These are phyloP conservation scores for Poeciliopsis turrubarensis DNA, from an alignment of 2,113 vertebrate species.

Conservation along the genomic window DNA sequence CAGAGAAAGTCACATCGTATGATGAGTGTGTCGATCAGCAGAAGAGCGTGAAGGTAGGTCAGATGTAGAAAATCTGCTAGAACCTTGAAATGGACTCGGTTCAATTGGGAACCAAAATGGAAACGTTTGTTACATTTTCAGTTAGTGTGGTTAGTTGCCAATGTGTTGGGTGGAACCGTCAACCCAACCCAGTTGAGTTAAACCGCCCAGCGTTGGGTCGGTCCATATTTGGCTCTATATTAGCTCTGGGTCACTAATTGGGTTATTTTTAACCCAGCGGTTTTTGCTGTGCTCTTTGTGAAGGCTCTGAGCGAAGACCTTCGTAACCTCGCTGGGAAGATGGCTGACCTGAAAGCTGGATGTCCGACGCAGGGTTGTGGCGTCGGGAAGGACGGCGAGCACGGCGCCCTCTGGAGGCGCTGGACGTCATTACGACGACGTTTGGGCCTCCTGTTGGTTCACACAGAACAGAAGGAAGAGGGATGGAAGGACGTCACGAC, in stretches of 20 bases:
- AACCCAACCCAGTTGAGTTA: too few relatives aligned
- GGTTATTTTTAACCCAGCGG: too few relatives aligned
- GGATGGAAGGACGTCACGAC: constrained; percentile 87
- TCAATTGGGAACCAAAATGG: too few relatives aligned
- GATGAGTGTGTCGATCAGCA: constrained; percentile 82
- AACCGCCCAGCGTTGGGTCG: too few relatives aligned
- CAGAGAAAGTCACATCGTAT: constrained; percentile 78
- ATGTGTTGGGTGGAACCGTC: too few relatives aligned
- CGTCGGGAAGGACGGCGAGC: constrained; percentile 52
- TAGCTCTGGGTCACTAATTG: too few relatives aligned
- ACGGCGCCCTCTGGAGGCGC: constrained; percentile 80
- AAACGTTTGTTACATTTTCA: too few relatives aligned
- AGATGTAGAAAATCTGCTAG: background rate
- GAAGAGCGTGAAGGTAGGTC: constrained; percentile 81
- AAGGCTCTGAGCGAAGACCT: constrained; percentile 74
- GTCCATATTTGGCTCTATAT: too few relatives aligned
- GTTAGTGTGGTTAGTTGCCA: too few relatives aligned
- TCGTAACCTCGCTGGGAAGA: constrained; percentile 33
- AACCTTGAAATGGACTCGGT: background rate
- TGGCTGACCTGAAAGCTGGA: constrained; percentile 64
- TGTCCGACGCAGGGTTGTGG: constrained; percentile 67
- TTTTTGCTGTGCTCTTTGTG: background rate
- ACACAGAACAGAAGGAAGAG: constrained; percentile 80
- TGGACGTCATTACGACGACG: constrained; percentile 81
- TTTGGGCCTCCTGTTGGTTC: constrained; percentile 78